Conservation (phyloP, 2,888 invertebrate genomes). For the Alviniconcha strummeri region DNA sequence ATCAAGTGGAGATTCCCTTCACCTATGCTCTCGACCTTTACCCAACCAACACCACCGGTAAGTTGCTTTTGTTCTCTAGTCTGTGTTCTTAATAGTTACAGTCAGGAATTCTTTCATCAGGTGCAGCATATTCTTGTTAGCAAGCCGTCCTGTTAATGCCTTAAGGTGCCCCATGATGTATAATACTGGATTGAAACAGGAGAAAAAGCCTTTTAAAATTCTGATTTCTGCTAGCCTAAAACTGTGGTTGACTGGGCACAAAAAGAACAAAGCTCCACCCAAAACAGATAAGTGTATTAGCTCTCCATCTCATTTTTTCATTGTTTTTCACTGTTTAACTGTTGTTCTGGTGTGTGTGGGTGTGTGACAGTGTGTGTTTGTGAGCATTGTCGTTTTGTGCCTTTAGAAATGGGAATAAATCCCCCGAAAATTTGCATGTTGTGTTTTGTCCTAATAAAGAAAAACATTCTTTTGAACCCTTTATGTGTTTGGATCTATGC, state of each 20-base stretch:
- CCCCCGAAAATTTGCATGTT: not conserved
- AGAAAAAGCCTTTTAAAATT: no score
- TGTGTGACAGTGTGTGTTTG: not conserved
- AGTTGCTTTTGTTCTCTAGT: not conserved
- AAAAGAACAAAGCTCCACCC: no score
- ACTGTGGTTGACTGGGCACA: no score
- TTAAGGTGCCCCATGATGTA: no score
- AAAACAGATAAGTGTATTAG: no score
- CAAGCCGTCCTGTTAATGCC: no score
- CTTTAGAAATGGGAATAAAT: no score
- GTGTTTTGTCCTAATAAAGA: not conserved
- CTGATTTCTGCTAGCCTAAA: no score
- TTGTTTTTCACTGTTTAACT: not conserved
- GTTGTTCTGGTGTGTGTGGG: not conserved
- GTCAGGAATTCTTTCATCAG: no score
- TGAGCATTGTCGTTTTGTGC: not conserved
- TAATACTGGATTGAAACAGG: no score
- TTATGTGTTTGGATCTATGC: not conserved
- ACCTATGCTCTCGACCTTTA: slow-evolving; percentile 43
- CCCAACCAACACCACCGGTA: slow-evolving; percentile 51
- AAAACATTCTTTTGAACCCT: not conserved
- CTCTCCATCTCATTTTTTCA: not conserved
- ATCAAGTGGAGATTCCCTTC: slow-evolving; percentile 82
- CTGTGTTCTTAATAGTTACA: not conserved
- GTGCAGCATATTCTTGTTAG: no score